A percentile compares a stretch with the other conserved stretches of the same genome.
These are phyloP conservation scores for Ethmia dodecea DNA, from an alignment of 2,888 invertebrate species.

Conservation along the genomic window DNA sequence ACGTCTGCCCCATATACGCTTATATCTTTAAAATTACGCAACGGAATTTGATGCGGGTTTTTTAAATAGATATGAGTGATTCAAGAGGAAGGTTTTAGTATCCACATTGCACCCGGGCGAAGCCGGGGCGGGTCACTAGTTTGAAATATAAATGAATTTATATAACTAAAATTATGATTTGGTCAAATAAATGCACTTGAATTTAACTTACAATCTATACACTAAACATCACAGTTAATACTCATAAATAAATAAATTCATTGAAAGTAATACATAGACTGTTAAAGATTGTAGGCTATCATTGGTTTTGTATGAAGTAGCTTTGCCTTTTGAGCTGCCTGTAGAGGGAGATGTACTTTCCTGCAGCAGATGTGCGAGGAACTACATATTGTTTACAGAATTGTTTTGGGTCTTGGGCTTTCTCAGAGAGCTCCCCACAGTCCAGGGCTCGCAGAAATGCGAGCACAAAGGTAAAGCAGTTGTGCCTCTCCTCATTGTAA, in stretches of 20 bases:
- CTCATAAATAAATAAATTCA: constrained; percentile 58
- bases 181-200: constrained; percentile 70
- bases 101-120: too few relatives aligned
- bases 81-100: too few relatives aligned
- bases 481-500: constrained; percentile 87
- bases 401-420: constrained; percentile 80
- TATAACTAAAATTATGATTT: constrained; percentile 50
- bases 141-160: too few relatives aligned
- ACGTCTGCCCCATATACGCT: too few relatives aligned
- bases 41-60: too few relatives aligned
- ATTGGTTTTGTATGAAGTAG: constrained; percentile 68
- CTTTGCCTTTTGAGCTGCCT: constrained; percentile 80
- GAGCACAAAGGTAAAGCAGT: constrained; percentile 92
- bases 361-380: constrained; percentile 87
- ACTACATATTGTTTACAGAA: constrained; percentile 91
- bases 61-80: too few relatives aligned
- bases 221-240: constrained; percentile 73
- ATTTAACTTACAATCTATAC: constrained; percentile 57
- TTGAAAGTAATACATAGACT: constrained; percentile 28
- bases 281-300: constrained; percentile 38
- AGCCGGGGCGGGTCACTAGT: too few relatives aligned
- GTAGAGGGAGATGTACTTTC: constrained; percentile 90
- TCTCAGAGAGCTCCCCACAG: constrained; percentile 83
- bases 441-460: constrained; percentile 85
- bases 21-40: too few relatives aligned